A percentile compares a stretch with the other conserved stretches of the same genome.
These are phyloP conservation scores for Lepidonotus clava DNA, from an alignment of 2,888 invertebrate genomes.

Conservation along the genomic window DNA sequence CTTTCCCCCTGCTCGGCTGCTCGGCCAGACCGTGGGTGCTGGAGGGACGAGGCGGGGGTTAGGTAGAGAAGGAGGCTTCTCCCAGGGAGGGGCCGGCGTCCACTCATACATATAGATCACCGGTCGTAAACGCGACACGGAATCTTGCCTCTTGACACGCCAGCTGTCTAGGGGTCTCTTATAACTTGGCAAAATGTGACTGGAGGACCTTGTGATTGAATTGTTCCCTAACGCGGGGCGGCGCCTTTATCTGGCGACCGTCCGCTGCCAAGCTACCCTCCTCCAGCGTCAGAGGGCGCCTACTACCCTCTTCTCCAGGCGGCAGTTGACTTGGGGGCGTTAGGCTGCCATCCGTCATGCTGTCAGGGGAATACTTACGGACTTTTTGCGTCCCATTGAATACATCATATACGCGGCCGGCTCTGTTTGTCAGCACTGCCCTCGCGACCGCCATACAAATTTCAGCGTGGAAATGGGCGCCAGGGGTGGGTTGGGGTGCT, in stretches of 20 bases:
- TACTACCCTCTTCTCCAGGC: neutral
- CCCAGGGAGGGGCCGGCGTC: neutral
- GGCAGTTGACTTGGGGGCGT: neutral
- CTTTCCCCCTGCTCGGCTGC: too few relatives aligned
- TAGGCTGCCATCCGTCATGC: neutral
- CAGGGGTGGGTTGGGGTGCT: neutral
- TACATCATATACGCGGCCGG: neutral
- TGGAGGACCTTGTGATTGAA: neutral
- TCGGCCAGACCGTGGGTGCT: neutral
- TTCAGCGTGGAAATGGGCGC: conserved; percentile 8
- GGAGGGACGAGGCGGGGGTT: neutral
- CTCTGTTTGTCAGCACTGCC: neutral
- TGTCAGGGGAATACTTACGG: neutral
- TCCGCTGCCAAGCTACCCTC: neutral
- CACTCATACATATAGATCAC: neutral
- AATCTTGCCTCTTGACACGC: neutral
- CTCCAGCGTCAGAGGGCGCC: neutral
- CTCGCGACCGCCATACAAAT: neutral
- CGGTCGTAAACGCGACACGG: neutral
- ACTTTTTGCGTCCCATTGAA: conserved; percentile 10
- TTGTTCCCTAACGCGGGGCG: neutral
- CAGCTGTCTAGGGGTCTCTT: neutral
- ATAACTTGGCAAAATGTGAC: neutral
- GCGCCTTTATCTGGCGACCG: neutral
- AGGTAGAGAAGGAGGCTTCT: neutral